These are phyloP conservation scores for Apostichopus japonicus DNA, from an alignment of 35 echinoderm and acorn worm genomes.

Conservation along the genomic window DNA sequence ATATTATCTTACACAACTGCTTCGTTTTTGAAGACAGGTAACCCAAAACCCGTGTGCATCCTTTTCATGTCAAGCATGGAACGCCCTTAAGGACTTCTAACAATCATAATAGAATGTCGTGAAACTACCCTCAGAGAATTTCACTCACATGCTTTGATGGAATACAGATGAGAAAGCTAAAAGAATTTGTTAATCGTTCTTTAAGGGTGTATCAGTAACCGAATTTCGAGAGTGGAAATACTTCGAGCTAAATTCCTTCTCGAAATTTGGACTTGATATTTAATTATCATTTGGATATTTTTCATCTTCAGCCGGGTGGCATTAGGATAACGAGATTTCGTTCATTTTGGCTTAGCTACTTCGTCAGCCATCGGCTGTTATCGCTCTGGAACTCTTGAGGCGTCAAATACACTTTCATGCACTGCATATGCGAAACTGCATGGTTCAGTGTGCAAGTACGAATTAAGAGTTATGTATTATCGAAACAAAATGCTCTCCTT, in stretches of 20 bases:
- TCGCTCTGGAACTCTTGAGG: background rate
- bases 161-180: background rate
- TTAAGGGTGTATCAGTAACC: background rate
- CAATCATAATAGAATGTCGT: background rate
- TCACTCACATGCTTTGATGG: background rate
- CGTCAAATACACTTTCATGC: background rate
- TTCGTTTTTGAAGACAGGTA: background rate
- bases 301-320: constrained; percentile 10
- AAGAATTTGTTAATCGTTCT: constrained; percentile 2
- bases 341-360: background rate
- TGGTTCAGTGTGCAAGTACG: too few species aligned
- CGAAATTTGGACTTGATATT: background rate
- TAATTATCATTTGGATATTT: background rate
- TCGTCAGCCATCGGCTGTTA: background rate
- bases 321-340: constrained; percentile 15
- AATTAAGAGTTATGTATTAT: too few species aligned
- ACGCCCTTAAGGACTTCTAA: background rate
- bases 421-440: too few species aligned
- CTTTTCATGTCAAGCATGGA: background rate
- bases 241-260: background rate
- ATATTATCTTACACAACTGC: background rate
- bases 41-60: background rate
- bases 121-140: background rate
- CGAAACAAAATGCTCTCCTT: too few species aligned
- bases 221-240: background rate